phyloP scores from a whole-genome alignment of 37 sponge, comb jelly and placozoan species.

The Oopsacas minuta region DNA sequence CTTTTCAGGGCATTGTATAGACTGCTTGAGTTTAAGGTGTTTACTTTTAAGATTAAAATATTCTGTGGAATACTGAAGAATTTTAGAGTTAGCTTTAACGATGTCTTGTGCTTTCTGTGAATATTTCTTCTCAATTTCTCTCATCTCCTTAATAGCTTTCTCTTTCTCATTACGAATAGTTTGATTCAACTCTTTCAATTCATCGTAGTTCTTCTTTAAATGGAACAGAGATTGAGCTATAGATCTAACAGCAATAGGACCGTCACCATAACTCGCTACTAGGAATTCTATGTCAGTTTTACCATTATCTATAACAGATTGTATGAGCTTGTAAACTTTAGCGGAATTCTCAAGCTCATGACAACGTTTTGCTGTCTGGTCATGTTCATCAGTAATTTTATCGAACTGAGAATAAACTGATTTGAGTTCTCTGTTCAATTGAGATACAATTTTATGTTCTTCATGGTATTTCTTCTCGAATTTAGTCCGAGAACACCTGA shows the following conservation, averaged over 20 bases:
- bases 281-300: neutral
- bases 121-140: neutral
- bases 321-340: neutral
- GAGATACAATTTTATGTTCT: neutral
- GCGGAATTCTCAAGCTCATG: neutral
- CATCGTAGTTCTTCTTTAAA: neutral
- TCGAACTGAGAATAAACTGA: neutral
- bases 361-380: neutral
- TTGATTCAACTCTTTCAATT: neutral
- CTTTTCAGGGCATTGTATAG: neutral
- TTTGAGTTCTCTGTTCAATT: neutral
- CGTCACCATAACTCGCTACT: constrained; percentile 6
- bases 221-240: neutral
- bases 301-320: neutral
- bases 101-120: neutral
- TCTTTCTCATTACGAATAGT: neutral
- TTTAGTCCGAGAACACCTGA: neutral
- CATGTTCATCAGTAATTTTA: neutral
- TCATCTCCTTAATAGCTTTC: neutral
- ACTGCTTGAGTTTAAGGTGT: neutral
- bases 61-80: neutral
- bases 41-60: neutral
- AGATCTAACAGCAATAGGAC: neutral
- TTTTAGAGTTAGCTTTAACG: neutral
- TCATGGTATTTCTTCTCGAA: neutral